These are phyloP conservation scores for Phoronis australis DNA, from an alignment of 2,888 invertebrate species.

Conservation along the genomic window DNA sequence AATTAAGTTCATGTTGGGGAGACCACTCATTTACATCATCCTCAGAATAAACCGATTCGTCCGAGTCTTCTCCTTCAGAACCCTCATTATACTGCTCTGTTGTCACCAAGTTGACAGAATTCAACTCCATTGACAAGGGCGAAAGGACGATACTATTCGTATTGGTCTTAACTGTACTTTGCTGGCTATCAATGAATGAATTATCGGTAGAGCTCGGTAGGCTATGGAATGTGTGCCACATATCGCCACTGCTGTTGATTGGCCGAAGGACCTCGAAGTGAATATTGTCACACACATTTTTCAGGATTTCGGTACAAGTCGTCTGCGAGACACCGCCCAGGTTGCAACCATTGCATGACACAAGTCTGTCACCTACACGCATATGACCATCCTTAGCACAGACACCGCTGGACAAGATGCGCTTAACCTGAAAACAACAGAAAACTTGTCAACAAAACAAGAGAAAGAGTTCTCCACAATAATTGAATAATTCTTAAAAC, in stretches of 20 bases:
- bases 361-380: constrained; percentile 79
- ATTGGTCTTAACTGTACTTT: too few species aligned
- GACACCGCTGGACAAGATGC: constrained; percentile 36
- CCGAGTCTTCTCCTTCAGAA: neutral
- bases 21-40: neutral
- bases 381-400: constrained; percentile 70
- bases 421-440: constrained; percentile 32
- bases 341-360: constrained; percentile 73
- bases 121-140: neutral
- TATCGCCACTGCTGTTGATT: constrained; percentile 19
- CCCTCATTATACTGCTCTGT: neutral
- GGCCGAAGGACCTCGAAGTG: constrained; percentile 64
- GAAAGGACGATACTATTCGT: too few species aligned
- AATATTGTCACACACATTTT: constrained; percentile 76
- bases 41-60: neutral
- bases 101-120: neutral
- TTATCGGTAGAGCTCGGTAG: too few species aligned
- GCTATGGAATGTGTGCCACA: too few species aligned
- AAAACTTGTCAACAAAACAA: too few species aligned
- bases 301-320: constrained; percentile 79
- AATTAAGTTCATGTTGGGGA: neutral
- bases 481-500: too few species aligned
- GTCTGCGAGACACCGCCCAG: constrained; percentile 80
- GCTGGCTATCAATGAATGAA: too few species aligned
- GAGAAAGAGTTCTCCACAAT: too few species aligned